Percentiles rank a stretch among this genome's conserved stretches.
Evolutionary conservation across 2,888 invertebrate genomes (phyloP).

Genomic region (Athripsodes cinereus): DNA sequence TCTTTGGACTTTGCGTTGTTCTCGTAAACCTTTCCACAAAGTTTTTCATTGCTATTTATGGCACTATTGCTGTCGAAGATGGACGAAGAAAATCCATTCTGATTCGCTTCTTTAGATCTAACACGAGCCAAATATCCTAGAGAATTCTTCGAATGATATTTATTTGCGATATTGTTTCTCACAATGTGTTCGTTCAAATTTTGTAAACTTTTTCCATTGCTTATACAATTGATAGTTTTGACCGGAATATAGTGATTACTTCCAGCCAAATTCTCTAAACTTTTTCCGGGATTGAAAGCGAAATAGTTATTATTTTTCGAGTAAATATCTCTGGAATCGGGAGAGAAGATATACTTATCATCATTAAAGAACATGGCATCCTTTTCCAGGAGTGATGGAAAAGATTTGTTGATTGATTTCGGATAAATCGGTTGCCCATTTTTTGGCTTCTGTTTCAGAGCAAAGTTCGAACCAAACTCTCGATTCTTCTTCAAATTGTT

Average conservation of each 20-base stretch:
- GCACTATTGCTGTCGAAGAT: slow-evolving; percentile 33
- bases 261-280: slow-evolving; percentile 22
- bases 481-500: slow-evolving; percentile 41
- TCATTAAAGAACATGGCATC: slow-evolving; percentile 40
- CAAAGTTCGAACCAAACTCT: slow-evolving; percentile 37
- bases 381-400: slow-evolving; percentile 41
- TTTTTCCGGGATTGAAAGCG: slow-evolving; percentile 23
- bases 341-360: slow-evolving; percentile 41
- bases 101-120: slow-evolving; percentile 17
- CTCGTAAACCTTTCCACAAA: slow-evolving; percentile 5
- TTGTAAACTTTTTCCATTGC: slow-evolving; percentile 47
- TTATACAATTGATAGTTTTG: slow-evolving; percentile 21
- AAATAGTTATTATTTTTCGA: slow-evolving; percentile 25
- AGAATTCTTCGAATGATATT: slow-evolving; percentile 21
- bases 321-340: slow-evolving; percentile 17
- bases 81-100: slow-evolving; percentile 35
- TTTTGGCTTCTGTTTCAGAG: slow-evolving; percentile 29
- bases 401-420: slow-evolving; percentile 27
- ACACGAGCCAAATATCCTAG: slow-evolving; percentile 14
- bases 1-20: slow-evolving; percentile 17
- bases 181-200: slow-evolving; percentile 42
- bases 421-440: slow-evolving; percentile 29
- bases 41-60: not conserved
- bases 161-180: slow-evolving; percentile 39
- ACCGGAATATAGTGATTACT: slow-evolving; percentile 18